phyloP scores from a whole-genome alignment of 1,140 invertebrate species.

The Pristionchus pacificus region DNA sequence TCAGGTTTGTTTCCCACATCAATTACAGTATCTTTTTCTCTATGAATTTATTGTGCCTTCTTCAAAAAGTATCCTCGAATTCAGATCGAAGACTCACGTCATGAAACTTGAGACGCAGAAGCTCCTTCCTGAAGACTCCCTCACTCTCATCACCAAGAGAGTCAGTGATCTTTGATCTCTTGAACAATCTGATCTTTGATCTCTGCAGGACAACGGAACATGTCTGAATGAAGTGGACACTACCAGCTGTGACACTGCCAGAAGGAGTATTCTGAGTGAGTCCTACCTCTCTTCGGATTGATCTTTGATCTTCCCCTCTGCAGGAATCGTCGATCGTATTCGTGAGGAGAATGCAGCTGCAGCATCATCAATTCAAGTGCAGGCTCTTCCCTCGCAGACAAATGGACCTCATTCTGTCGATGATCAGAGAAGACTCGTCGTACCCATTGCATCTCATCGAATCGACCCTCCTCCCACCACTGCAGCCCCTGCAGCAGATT shows the following conservation, averaged over 20 bases:
- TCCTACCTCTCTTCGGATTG: not conserved
- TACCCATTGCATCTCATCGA: not conserved
- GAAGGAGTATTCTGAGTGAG: constrained; percentile 20
- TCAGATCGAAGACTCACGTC: constrained; percentile 84
- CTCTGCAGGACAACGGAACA: constrained; percentile 24
- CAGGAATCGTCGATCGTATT: constrained; percentile 18
- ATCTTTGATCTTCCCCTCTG: too few species aligned
- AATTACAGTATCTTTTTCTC: not conserved
- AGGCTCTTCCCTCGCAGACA: too few species aligned
- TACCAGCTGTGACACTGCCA: constrained; percentile 35
- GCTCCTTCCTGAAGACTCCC: constrained; percentile 85
- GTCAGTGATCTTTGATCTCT: not conserved
- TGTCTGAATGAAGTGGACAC: constrained; percentile 39
- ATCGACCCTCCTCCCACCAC: too few species aligned
- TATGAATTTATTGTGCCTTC: not conserved
- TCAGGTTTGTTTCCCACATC: constrained; percentile 64
- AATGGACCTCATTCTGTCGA: too few species aligned
- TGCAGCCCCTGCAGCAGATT: too few species aligned
- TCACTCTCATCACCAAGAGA: constrained; percentile 84
- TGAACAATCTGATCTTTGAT: not conserved
- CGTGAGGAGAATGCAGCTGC: constrained; percentile 9
- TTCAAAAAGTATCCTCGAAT: constrained; percentile 2
- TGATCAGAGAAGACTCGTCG: not conserved
- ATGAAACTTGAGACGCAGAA: constrained; percentile 86
- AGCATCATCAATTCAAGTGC: constrained; percentile 16